Evolutionary conservation across 2,113 vertebrate genomes (phyloP).

Genomic region (Notarius quadriscutis): DNA sequence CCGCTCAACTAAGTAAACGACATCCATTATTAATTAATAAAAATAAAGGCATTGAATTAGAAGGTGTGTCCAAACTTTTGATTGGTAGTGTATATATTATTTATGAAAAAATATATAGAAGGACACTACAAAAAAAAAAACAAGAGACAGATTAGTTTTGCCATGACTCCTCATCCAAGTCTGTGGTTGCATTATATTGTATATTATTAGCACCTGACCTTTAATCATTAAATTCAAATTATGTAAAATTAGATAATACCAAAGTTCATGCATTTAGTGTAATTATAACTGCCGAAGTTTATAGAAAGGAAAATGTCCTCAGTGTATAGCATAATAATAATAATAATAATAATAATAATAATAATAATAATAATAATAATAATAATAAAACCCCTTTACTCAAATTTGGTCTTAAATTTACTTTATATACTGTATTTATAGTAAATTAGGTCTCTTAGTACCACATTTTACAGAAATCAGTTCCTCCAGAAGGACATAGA

Average conservation of each 20-base stretch:
- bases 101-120: neutral
- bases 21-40: too few relatives aligned
- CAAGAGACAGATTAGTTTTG: neutral
- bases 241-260: neutral
- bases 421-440: neutral
- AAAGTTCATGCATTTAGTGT: neutral
- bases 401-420: neutral
- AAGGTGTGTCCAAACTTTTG: too few relatives aligned
- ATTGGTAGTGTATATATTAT: neutral
- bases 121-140: neutral
- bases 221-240: neutral
- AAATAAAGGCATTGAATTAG: too few relatives aligned
- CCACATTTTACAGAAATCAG: neutral
- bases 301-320: neutral
- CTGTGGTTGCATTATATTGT: neutral
- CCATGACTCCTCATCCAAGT: neutral
- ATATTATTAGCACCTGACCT: neutral
- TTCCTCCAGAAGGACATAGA: neutral
- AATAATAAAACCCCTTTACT: neutral
- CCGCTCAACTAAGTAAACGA: too few relatives aligned
- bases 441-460: neutral
- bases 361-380: neutral
- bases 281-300: neutral
- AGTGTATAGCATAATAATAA: neutral
- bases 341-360: neutral